A percentile compares a stretch with the other conserved stretches of the same genome.
Evolutionary conservation across 1,140 invertebrate species (phyloP).

Genomic region (Anadara kagoshimensis): DNA sequence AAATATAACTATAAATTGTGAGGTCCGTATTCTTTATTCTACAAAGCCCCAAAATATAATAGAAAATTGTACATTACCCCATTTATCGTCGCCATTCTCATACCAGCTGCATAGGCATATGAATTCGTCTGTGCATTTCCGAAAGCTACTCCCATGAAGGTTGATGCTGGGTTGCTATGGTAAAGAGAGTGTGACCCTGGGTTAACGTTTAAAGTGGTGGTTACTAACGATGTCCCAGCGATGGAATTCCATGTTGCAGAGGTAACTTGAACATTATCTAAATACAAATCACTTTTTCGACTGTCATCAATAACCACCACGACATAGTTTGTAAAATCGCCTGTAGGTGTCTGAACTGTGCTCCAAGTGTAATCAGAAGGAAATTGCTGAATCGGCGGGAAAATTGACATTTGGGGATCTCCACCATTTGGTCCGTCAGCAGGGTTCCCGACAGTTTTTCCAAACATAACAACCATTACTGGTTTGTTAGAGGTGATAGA

Average conservation of each 20-base stretch:
- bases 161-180: conserved; percentile 42
- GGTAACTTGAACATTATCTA: conserved; percentile 15
- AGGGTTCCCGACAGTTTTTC: conserved; percentile 34
- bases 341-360: conserved; percentile 35
- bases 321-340: conserved; percentile 43
- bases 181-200: conserved; percentile 46
- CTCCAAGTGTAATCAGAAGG: conserved; percentile 50
- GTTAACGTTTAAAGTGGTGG: conserved; percentile 25
- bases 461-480: conserved; percentile 42
- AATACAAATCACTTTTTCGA: conserved; percentile 16
- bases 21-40: too few species aligned
- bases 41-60: not conserved
- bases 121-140: conserved; percentile 47
- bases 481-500: conserved; percentile 34
- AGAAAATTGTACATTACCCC: conserved; percentile 19
- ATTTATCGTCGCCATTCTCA: conserved; percentile 43
- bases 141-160: conserved; percentile 43
- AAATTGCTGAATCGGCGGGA: conserved; percentile 42
- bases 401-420: conserved; percentile 46
- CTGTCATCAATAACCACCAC: conserved; percentile 38
- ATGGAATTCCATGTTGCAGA: conserved; percentile 22
- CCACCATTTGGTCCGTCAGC: conserved; percentile 35
- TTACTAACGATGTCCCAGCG: conserved; percentile 17
- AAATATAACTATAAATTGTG: too few species aligned
- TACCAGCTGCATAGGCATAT: conserved; percentile 45